A percentile compares a stretch with the other conserved stretches of the same genome.
Conservation (phyloP, 2,888 invertebrate genomes). For the Tupiocoris notatus region DNA sequence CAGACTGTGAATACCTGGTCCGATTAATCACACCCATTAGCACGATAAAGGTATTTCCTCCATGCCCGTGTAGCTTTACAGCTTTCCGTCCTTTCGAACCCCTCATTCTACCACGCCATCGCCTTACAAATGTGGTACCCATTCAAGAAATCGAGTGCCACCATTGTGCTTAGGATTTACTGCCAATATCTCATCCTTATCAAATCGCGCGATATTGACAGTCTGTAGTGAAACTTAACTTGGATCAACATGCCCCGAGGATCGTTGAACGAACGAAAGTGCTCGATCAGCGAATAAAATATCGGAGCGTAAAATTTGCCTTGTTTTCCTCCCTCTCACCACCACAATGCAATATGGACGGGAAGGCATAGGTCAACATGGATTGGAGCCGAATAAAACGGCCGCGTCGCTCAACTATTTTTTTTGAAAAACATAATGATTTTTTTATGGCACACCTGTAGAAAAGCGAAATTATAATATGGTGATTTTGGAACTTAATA, state of each 20-base stretch:
- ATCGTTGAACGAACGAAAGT: too few species aligned
- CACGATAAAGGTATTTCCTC: not conserved
- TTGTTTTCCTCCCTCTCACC: too few species aligned
- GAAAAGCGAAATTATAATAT: too few species aligned
- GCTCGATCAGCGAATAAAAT: too few species aligned
- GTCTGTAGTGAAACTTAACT: not conserved
- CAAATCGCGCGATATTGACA: not conserved
- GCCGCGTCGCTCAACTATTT: too few species aligned
- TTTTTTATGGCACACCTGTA: too few species aligned
- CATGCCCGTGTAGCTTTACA: not conserved
- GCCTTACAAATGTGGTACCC: not conserved
- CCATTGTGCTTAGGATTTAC: not conserved
- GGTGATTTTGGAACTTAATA: too few species aligned
- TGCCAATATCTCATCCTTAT: not conserved
- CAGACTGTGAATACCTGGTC: not conserved
- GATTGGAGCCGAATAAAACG: too few species aligned
- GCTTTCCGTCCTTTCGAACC: not conserved
- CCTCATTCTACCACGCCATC: not conserved
- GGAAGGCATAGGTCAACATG: too few species aligned
- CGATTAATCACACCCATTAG: not conserved
- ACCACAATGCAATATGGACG: too few species aligned
- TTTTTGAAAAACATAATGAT: too few species aligned
- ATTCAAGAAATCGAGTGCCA: not conserved
- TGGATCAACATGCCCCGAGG: not conserved
- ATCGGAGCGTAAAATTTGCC: too few species aligned